These are phyloP conservation scores for Yponomeuta plumbellus DNA, from an alignment of 2,888 invertebrate genomes.

Conservation along the genomic window DNA sequence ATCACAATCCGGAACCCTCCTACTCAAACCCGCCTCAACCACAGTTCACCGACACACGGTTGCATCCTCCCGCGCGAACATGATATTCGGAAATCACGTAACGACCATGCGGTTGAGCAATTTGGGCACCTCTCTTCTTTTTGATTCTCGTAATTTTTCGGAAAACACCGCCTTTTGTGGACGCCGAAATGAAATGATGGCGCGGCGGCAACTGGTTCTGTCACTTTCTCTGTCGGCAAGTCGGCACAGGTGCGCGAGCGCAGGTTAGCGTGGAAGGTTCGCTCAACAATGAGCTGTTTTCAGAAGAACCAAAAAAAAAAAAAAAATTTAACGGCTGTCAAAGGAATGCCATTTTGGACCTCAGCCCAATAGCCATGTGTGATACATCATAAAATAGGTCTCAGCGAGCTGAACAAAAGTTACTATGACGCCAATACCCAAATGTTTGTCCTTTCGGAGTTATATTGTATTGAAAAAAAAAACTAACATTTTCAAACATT, in stretches of 20 bases:
- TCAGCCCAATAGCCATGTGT: too few relatives aligned
- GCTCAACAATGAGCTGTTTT: too few relatives aligned
- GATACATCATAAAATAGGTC: too few relatives aligned
- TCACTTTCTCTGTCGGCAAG: slow-evolving; percentile 7
- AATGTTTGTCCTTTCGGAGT: too few relatives aligned
- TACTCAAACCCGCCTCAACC: not conserved
- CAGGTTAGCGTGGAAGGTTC: not conserved
- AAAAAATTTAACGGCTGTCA: too few relatives aligned
- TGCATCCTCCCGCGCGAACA: not conserved
- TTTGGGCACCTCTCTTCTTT: not conserved
- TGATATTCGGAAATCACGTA: slow-evolving; percentile 13
- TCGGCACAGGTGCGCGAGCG: not conserved
- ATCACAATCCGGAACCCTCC: not conserved
- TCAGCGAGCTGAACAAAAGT: too few relatives aligned
- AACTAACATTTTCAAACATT: too few relatives aligned
- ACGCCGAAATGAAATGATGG: slow-evolving; percentile 8
- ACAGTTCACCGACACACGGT: not conserved
- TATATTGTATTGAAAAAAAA: too few relatives aligned
- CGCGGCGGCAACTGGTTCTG: slow-evolving; percentile 3
- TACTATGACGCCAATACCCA: too few relatives aligned
- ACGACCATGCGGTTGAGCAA: slow-evolving; percentile 6
- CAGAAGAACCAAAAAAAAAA: too few relatives aligned
- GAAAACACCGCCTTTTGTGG: not conserved
- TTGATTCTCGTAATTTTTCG: not conserved
- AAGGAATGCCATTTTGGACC: too few relatives aligned